Evolutionary conservation across 2,888 invertebrate species (phyloP).

Genomic region (Eulithis prunata): DNA sequence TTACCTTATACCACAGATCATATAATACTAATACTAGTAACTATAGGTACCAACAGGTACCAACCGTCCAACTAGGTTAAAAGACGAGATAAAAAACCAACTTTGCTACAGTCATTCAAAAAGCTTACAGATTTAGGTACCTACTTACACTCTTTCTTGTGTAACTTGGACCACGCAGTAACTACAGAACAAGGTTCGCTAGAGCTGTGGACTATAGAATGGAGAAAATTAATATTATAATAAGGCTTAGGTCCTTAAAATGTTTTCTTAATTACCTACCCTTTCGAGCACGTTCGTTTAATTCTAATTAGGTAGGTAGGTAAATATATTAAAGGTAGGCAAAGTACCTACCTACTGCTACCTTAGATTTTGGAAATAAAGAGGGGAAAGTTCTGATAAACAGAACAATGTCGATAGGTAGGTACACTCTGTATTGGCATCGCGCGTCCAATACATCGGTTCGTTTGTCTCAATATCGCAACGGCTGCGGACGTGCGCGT

Average conservation of each 20-base stretch:
- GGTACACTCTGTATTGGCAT: conserved; percentile 33
- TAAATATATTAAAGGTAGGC: too few species aligned
- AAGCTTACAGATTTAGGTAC: not conserved
- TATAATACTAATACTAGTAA: too few species aligned
- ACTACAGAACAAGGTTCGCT: conserved; percentile 49
- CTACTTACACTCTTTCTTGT: not conserved
- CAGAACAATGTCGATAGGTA: conserved; percentile 6
- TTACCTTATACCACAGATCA: too few species aligned
- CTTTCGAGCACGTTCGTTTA: conserved; percentile 28
- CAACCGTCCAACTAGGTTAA: too few species aligned
- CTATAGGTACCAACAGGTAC: too few species aligned
- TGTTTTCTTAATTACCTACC: conserved; percentile 46
- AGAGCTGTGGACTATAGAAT: conserved; percentile 56
- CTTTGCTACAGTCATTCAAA: too few species aligned
- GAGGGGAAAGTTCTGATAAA: conserved; percentile 6
- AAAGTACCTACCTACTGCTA: too few species aligned
- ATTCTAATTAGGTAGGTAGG: conserved; percentile 26
- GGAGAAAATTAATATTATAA: conserved; percentile 64
- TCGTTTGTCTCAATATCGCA: conserved; percentile 77
- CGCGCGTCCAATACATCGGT: conserved; percentile 61
- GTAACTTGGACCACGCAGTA: conserved; percentile 42
- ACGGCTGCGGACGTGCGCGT: conserved; percentile 56
- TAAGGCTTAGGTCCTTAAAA: conserved; percentile 45
- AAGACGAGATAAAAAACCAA: too few species aligned
- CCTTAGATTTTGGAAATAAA: too few species aligned